These are phyloP conservation scores for Scolopax rusticola DNA, from an alignment of 2,797 vertebrate species.

Conservation along the genomic window DNA sequence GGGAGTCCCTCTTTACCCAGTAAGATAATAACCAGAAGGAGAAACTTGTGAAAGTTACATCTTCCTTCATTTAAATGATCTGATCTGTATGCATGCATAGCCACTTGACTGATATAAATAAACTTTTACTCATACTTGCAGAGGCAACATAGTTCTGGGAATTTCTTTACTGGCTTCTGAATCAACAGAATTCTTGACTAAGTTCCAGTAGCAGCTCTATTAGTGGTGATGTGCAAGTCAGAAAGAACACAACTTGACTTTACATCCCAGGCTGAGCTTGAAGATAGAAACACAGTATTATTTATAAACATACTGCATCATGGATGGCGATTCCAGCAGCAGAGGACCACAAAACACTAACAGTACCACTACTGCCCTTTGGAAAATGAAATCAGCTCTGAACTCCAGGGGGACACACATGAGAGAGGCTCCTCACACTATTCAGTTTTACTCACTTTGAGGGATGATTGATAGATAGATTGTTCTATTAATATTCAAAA, in stretches of 20 bases:
- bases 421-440: neutral
- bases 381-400: neutral
- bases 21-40: neutral
- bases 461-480: neutral
- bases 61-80: neutral
- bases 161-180: constrained; percentile 30
- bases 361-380: neutral
- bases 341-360: neutral
- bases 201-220: constrained; percentile 23
- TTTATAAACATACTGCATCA: constrained; percentile 25
- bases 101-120: constrained; percentile 36
- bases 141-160: neutral
- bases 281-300: neutral
- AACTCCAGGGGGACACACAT: neutral
- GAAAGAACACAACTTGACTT: constrained; percentile 12
- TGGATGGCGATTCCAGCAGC: neutral
- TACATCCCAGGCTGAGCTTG: neutral
- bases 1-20: neutral
- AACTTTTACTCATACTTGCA: constrained; percentile 23
- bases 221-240: neutral
- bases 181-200: constrained; percentile 57
- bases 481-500: neutral
- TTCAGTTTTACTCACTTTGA: neutral
- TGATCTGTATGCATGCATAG: neutral
- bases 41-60: neutral